A percentile compares a stretch with the other conserved stretches of the same genome.
These are phyloP conservation scores for Psettodes erumei DNA, from an alignment of 2,113 vertebrate species.

Conservation along the genomic window DNA sequence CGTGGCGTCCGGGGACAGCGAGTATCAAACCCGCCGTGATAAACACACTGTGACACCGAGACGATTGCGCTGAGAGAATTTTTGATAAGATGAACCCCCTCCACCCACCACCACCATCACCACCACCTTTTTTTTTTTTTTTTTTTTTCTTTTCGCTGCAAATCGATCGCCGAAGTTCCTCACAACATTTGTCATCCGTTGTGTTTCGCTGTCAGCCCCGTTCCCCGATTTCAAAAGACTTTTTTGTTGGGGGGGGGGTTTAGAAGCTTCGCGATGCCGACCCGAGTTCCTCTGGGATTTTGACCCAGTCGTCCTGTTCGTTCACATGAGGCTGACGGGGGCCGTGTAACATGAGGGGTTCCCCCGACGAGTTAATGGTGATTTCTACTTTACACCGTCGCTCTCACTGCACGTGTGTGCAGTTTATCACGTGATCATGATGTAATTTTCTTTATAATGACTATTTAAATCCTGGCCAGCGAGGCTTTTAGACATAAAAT, in stretches of 20 bases:
- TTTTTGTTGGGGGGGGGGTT: background rate
- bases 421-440: too few species aligned
- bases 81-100: constrained; percentile 41
- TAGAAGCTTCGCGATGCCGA: too few species aligned
- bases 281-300: too few species aligned
- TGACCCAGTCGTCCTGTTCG: too few species aligned
- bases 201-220: constrained; percentile 19
- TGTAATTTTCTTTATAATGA: too few species aligned
- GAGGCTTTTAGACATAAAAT: background rate
- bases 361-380: too few species aligned
- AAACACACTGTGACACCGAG: constrained; percentile 21
- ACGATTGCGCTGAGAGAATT: constrained; percentile 37
- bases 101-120: constrained; percentile 18
- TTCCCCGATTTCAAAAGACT: constrained; percentile 1
- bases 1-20: constrained; percentile 38
- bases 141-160: background rate
- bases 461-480: too few species aligned
- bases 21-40: constrained; percentile 40
- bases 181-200: constrained; percentile 13
- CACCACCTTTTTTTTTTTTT: background rate
- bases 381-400: too few species aligned
- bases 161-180: background rate
- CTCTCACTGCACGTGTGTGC: too few species aligned
- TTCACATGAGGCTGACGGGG: too few species aligned
- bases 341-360: too few species aligned